Conservation (phyloP, 2,113 vertebrate species). For the Myotis lucifugus region DNA sequence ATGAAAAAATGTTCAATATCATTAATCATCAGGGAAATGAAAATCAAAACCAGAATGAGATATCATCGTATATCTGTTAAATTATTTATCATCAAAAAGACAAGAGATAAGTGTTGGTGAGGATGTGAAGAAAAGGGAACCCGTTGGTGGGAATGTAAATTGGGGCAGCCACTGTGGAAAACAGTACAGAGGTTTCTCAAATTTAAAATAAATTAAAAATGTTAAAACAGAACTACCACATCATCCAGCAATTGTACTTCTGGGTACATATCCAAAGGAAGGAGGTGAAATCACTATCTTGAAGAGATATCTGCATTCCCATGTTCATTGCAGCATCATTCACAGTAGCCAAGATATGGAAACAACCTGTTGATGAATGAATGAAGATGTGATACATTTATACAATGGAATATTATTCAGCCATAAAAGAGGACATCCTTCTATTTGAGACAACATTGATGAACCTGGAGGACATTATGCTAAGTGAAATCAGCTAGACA, state of each 20-base stretch:
- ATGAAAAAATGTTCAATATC: neutral
- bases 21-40: neutral
- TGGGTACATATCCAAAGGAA: neutral
- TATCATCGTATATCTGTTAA: neutral
- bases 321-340: neutral
- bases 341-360: neutral
- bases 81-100: neutral
- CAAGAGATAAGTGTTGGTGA: neutral
- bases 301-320: neutral
- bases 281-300: neutral
- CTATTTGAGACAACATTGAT: neutral
- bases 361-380: neutral
- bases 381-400: neutral
- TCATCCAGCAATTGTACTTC: neutral
- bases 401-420: neutral
- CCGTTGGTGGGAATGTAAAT: neutral
- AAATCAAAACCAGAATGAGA: neutral
- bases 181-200: neutral
- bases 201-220: neutral
- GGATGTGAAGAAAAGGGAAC: neutral
- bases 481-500: neutral
- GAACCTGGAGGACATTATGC: neutral
- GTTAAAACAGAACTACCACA: neutral
- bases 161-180: neutral
- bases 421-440: neutral